phyloP scores from a whole-genome alignment of 1,140 invertebrate species.

The Drosophila pruinosa region DNA sequence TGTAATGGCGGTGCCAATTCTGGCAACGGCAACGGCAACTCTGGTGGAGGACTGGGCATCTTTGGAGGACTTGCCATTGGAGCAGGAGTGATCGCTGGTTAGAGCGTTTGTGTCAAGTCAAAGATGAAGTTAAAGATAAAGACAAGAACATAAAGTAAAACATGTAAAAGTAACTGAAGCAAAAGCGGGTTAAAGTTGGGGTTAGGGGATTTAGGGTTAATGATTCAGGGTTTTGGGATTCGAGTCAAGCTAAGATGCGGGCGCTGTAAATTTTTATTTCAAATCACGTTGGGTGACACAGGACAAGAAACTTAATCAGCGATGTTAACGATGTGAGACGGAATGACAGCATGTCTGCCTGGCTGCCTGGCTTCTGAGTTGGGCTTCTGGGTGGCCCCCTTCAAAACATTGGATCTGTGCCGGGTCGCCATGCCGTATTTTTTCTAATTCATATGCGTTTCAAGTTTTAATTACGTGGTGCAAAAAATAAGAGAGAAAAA shows the following conservation, averaged over 20 bases:
- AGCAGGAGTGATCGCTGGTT: background rate
- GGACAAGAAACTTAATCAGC: slow-evolving; percentile 81
- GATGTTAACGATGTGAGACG: slow-evolving; percentile 78
- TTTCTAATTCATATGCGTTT: slow-evolving; percentile 82
- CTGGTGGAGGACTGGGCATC: background rate
- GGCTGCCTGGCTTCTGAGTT: background rate
- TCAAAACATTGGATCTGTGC: slow-evolving; percentile 53
- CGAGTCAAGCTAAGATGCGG: slow-evolving; percentile 16
- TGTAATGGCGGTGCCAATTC: background rate
- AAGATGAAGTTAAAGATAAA: slow-evolving; percentile 9
- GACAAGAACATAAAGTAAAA: slow-evolving; percentile 7
- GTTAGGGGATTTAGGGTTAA: background rate
- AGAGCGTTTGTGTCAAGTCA: background rate
- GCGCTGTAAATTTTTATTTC: slow-evolving; percentile 68
- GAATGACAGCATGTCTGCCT: slow-evolving; percentile 36
- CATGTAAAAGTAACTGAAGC: slow-evolving; percentile 25
- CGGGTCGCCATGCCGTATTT: slow-evolving; percentile 63
- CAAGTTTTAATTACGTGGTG: slow-evolving; percentile 79
- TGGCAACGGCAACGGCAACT: background rate
- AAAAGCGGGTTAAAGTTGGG: slow-evolving; percentile 33
- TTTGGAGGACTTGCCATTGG: background rate
- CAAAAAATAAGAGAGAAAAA: slow-evolving; percentile 43
- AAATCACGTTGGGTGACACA: slow-evolving; percentile 79
- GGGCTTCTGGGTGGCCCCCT: slow-evolving; percentile 33
- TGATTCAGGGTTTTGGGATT: background rate